Base-by-base conservation (phyloP, 2,113 vertebrate species). In the Periophthalmus modestus region DNA sequence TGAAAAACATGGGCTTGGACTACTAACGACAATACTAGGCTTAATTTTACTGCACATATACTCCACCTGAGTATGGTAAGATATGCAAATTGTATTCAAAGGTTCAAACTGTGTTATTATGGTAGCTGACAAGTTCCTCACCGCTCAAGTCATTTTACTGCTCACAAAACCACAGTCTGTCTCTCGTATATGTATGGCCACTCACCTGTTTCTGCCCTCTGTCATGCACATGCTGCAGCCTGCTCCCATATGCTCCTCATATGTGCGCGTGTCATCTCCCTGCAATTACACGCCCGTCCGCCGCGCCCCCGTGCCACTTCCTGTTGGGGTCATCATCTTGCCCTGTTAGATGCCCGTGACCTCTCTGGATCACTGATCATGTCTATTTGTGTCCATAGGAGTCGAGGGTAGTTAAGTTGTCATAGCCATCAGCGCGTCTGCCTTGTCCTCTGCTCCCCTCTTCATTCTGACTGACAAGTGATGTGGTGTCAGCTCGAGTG, bases 351-450 rank as follows among this genome's bases (percentile, higher is more conserved):
- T 34, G 58, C 69, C 19, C 67, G 66, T 34, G 70, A 81, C 68
- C 72, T 63, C 54, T 16, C 33, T 52, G 9, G 62, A 70, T 75
- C 68, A 71, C 69, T 74, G 75, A 67, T 48, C 80, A 61, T 28
- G 72, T 78, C 80, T 71, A 58, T 79, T 50, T 61, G 10, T 15
- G 69, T 83, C 75, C 47, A 11, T 66, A 80, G 55, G 61, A 65
- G 72, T 78, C 78, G 2, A 7, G 72, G 72, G 72, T 73, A 55
- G 69, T 84, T 69, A n/a, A 58, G 19, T 24, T 80, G 73, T 77
- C 82, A 68, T 18, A 65, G 18, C 34, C 68, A 71, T 23, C 73
- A 71, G 65, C 52, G 68, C 54, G 43, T 33, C 50, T 12, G 43
- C 54, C 15, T 6, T 21, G 34, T 65, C 34, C 36, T 43, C 34